phyloP scores from a whole-genome alignment of 1,140 invertebrate genomes.

The Centruroides sculpturatus region DNA sequence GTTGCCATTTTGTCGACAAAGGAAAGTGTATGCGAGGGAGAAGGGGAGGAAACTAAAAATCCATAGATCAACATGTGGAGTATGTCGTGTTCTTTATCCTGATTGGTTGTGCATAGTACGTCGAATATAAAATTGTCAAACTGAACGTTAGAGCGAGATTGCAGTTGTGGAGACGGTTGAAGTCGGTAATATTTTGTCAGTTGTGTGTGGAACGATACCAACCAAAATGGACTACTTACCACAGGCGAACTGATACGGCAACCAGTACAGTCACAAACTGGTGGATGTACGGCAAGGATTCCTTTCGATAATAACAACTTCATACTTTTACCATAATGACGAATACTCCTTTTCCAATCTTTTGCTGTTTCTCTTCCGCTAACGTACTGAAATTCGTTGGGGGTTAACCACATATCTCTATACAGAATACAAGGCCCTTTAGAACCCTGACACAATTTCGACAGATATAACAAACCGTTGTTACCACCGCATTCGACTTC shows the following conservation, averaged over 20 bases:
- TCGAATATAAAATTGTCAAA: no score
- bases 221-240: no score
- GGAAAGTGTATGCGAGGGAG: no score
- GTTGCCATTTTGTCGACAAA: no score
- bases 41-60: no score
- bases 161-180: no score
- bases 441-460: slow-evolving; percentile 31
- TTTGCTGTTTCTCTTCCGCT: slow-evolving; percentile 37
- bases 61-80: no score
- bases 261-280: slow-evolving; percentile 31
- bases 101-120: no score
- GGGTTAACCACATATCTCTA: slow-evolving; percentile 34
- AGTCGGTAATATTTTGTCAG: no score
- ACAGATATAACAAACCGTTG: slow-evolving; percentile 29
- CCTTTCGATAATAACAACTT: slow-evolving; percentile 37
- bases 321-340: slow-evolving; percentile 37
- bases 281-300: slow-evolving; percentile 31
- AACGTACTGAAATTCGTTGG: slow-evolving; percentile 37
- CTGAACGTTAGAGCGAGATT: no score
- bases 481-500: slow-evolving; percentile 35
- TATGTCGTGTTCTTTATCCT: no score
- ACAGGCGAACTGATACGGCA: slow-evolving; percentile 17
- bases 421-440: slow-evolving; percentile 34
- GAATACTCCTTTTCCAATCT: slow-evolving; percentile 38
- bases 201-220: no score